A percentile compares a stretch with the other conserved stretches of the same genome.
Evolutionary conservation across 2,113 vertebrate genomes (phyloP).

Genomic region (Saccopteryx leptura): DNA sequence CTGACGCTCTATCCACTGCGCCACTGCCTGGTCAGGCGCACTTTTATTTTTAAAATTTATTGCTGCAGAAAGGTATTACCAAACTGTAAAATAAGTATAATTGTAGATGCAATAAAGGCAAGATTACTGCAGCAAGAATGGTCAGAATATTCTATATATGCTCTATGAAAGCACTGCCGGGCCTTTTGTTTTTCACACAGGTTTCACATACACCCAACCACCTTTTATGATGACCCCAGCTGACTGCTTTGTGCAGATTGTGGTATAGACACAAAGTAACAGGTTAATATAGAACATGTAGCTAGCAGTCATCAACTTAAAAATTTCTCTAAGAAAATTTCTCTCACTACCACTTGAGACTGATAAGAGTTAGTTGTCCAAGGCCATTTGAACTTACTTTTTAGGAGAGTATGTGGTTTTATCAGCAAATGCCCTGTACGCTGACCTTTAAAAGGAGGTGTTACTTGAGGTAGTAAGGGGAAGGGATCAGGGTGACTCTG

Average conservation of each 20-base stretch:
- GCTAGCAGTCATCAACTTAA: neutral
- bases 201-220: neutral
- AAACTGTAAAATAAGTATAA: conserved; percentile 51
- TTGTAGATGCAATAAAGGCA: neutral
- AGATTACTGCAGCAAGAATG: neutral
- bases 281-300: neutral
- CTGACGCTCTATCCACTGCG: too few species aligned
- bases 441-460: conserved; percentile 29
- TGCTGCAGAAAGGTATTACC: conserved; percentile 55
- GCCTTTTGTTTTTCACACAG: conserved; percentile 12
- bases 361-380: neutral
- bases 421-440: neutral
- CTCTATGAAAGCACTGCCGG: neutral
- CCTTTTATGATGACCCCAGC: neutral
- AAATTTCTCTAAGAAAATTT: neutral
- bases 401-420: neutral
- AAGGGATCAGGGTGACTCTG: conserved; percentile 15
- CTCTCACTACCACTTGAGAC: neutral
- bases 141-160: neutral
- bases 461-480: neutral
- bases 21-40: too few species aligned
- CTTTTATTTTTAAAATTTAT: conserved; percentile 49
- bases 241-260: conserved; percentile 25
- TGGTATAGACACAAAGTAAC: neutral
- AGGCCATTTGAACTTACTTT: conserved; percentile 11